Percentiles rank a stretch among this genome's conserved stretches.
Conservation (phyloP, 2,888 invertebrate genomes). For the Perithous albicinctus region DNA sequence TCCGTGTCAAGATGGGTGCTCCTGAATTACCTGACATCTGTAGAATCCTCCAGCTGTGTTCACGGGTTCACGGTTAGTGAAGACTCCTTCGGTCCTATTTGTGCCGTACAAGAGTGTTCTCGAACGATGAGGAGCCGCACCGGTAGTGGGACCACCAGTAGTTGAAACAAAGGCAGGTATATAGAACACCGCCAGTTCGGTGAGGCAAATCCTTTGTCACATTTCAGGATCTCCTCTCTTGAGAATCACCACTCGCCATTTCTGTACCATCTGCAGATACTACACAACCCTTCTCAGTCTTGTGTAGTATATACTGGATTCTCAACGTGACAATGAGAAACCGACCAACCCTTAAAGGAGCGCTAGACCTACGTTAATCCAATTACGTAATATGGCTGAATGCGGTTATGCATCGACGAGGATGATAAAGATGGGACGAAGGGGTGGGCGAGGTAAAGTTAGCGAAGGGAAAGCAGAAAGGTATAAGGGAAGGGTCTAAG, state of each 20-base stretch:
- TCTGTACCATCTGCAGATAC: conserved; percentile 71
- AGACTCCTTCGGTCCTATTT: conserved; percentile 53
- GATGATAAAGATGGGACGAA: conserved; percentile 50
- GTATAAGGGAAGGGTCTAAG: conserved; percentile 38
- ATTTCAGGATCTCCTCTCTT: conserved; percentile 54
- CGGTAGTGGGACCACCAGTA: conserved; percentile 42
- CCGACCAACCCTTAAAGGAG: conserved; percentile 75
- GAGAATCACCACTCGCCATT: conserved; percentile 52
- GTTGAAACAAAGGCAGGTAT: conserved; percentile 50
- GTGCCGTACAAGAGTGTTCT: conserved; percentile 36
- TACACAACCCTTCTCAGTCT: conserved; percentile 69
- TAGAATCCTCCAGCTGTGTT: conserved; percentile 50
- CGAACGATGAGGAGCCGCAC: conserved; percentile 35
- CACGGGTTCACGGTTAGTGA: conserved; percentile 35
- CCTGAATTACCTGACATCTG: conserved; percentile 53
- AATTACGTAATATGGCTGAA: conserved; percentile 79
- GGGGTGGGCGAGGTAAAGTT: no score
- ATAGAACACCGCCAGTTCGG: conserved; percentile 53
- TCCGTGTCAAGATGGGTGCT: conserved; percentile 43
- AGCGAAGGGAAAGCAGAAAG: conserved; percentile 36
- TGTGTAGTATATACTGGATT: no score
- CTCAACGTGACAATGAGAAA: conserved; percentile 75
- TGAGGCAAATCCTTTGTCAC: conserved; percentile 61
- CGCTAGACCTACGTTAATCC: conserved; percentile 74
- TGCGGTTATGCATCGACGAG: conserved; percentile 71